A percentile compares a stretch with the other conserved stretches of the same genome.
These are phyloP conservation scores for Noctilio leporinus DNA, from an alignment of 2,113 vertebrate genomes.

Conservation along the genomic window DNA sequence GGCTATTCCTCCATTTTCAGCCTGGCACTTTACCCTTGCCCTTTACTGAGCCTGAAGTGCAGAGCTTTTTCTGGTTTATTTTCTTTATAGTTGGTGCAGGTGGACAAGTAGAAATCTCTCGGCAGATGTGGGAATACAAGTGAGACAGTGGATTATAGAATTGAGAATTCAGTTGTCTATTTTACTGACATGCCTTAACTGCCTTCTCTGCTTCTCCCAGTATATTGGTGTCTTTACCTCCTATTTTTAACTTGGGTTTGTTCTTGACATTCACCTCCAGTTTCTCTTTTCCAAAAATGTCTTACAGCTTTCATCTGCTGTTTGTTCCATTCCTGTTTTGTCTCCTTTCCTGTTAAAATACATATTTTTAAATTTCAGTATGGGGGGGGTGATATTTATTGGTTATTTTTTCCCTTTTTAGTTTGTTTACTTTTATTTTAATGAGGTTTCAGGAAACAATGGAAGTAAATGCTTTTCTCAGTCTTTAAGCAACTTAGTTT, in stretches of 20 bases:
- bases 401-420: neutral
- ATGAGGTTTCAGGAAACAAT: neutral
- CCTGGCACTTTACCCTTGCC: neutral
- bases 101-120: neutral
- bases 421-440: neutral
- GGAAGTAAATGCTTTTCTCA: neutral
- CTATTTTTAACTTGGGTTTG: neutral
- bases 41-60: neutral
- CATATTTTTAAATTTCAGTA: neutral
- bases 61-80: neutral
- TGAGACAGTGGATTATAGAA: neutral
- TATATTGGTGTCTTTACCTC: neutral
- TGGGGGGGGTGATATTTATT: neutral
- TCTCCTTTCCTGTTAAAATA: neutral
- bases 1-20: neutral
- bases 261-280: neutral
- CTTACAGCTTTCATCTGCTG: neutral
- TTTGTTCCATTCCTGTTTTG: neutral
- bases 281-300: neutral
- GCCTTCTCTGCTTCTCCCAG: neutral
- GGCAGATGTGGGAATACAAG: neutral
- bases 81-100: neutral
- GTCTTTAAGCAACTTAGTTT: neutral
- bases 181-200: neutral
- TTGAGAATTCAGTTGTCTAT: neutral